A percentile compares a stretch with the other conserved stretches of the same genome.
phyloP scores from a whole-genome alignment of 1,140 invertebrate genomes.

The Cyclina sinensis region DNA sequence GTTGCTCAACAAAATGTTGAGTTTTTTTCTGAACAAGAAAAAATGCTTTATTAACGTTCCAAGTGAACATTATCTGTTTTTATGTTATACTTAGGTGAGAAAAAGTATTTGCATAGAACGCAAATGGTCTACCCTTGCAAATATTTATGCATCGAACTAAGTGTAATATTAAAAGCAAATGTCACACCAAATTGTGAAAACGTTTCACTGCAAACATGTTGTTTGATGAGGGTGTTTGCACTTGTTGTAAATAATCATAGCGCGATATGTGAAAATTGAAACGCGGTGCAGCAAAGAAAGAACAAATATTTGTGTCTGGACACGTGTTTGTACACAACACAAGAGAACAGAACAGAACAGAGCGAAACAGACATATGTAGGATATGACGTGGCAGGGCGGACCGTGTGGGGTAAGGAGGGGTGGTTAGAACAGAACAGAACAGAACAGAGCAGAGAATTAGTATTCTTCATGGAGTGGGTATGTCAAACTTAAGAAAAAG shows the following conservation, averaged over 20 bases:
- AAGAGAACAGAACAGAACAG: no score
- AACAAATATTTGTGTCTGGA: slow-evolving; percentile 8
- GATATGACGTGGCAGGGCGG: no score
- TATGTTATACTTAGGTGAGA: background rate
- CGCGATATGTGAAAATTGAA: background rate
- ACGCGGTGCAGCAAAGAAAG: background rate
- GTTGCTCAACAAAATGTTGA: no score
- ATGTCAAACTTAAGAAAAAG: no score
- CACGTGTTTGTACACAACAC: background rate
- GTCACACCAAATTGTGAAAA: background rate
- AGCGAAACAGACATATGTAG: no score
- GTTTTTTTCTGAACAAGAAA: no score
- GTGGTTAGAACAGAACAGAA: no score
- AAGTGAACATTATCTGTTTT: background rate
- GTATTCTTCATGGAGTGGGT: no score
- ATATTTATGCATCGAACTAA: background rate
- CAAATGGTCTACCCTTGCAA: background rate
- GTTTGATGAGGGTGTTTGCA: slow-evolving; percentile 1
- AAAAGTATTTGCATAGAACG: background rate
- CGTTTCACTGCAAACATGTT: background rate
- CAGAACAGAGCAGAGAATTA: no score
- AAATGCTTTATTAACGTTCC: no score
- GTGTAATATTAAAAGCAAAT: slow-evolving; percentile 2
- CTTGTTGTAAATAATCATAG: slow-evolving; percentile 5
- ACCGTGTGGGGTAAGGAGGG: no score